Base-by-base conservation (phyloP, 64 coral and sea anemone genomes). In the Stichodactyla helianthus region DNA sequence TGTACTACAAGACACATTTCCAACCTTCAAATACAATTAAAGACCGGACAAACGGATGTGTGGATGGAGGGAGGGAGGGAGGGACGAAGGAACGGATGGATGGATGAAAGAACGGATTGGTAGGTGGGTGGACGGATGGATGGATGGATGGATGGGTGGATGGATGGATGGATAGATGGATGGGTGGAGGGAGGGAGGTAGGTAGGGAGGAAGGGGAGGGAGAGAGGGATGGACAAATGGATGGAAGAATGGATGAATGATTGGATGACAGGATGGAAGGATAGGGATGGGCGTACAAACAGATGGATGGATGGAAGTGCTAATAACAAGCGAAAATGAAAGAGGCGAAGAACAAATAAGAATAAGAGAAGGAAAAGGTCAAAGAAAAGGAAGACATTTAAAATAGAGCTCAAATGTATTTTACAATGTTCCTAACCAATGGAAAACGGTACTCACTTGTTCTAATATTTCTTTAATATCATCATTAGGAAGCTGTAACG, bases 401-500 rank as follows among this genome's bases (percentile, higher is more conserved):
- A 44, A 44, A 44, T 44, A 44, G 1, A 3, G 35, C 35, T 44
- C 35, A 44, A 44, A 60, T 60, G 59, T 60, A 17, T 18, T 18
- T 15, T 0, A 0, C 9, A 13, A 2, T 61, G 5, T 17, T 62
- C 17, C 18, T 11, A 18, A 20, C 14, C 14, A 62, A 13, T 5
- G 9, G 15, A 13, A 12, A n/a, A n/a, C 5, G 19, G 4, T 9
- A 19, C 88, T 87, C 84, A 94, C 94, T 79, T 93, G 91, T 85
- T 96, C 94, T 77, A 96, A 78, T 79, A 96, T 96, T 87, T 92
- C 94, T 68, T 96, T 96, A 65, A 93, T 96, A 52, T 96, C 94
- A 74, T 96, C 94, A 88, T 89, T 93, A 53, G 94, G 94, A 15
- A 96, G 80, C 94, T 96, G 53, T 5, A 83, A 89, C 7, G 35